Conservation (phyloP, 1,140 invertebrate species). For the Drosophila repleta region DNA sequence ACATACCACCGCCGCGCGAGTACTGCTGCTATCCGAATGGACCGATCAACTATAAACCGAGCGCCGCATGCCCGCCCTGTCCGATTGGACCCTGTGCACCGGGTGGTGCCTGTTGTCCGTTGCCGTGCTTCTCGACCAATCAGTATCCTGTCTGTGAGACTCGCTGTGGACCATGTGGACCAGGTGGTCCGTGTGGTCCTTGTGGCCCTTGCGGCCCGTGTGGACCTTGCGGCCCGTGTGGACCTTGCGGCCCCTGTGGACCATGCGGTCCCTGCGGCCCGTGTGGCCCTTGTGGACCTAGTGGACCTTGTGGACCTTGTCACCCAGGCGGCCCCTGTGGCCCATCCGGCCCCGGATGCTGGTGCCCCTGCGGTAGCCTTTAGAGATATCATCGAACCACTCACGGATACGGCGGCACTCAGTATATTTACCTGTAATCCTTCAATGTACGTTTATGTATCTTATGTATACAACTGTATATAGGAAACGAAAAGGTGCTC, state of each 20-base stretch:
- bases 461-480: background rate
- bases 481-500: background rate
- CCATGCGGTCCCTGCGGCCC: conserved; percentile 25
- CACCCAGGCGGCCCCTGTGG: conserved; percentile 1
- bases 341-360: background rate
- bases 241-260: conserved; percentile 49
- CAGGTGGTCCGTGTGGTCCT: conserved; percentile 50
- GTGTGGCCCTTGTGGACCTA: background rate
- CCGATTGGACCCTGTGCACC: conserved; percentile 51
- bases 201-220: conserved; percentile 49
- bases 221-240: conserved; percentile 30
- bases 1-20: conserved; percentile 64
- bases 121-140: conserved; percentile 58
- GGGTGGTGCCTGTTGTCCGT: conserved; percentile 44
- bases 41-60: conserved; percentile 61
- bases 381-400: background rate
- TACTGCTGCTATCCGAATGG: conserved; percentile 68
- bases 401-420: background rate
- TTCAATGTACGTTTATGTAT: conserved; percentile 6
- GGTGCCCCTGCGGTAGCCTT: conserved; percentile 5
- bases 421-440: background rate
- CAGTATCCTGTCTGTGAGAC: conserved; percentile 65
- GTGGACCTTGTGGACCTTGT: background rate
- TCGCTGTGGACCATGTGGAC: conserved; percentile 64
- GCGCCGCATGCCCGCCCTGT: conserved; percentile 57